Evolutionary conservation across 2,113 vertebrate species (phyloP).

Genomic region (Mormyrus iriodes): DNA sequence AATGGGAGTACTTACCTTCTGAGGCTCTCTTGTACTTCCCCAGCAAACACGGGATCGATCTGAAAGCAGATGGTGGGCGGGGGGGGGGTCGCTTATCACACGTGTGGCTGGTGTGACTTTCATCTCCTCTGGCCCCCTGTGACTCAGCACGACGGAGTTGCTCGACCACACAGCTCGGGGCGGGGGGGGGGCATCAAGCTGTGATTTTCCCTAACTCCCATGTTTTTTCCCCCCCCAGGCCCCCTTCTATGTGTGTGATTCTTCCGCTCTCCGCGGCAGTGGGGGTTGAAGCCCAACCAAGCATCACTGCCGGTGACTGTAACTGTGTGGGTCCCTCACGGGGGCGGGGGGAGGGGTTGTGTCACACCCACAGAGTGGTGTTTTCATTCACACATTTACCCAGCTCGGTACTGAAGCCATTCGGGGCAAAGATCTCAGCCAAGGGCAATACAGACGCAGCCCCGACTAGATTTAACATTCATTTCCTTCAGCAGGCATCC

Average conservation of each 20-base stretch:
- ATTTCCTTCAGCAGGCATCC: not conserved
- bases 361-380: not conserved
- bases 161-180: not conserved
- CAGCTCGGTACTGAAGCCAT: not conserved
- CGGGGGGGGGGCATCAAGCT: not conserved
- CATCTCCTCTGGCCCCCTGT: not conserved
- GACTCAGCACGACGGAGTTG: not conserved
- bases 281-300: not conserved
- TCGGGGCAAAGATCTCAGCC: not conserved
- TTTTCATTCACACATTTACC: not conserved
- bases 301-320: not conserved
- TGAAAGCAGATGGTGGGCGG: constrained; percentile 37
- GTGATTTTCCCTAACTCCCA: not conserved
- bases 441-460: too few relatives aligned
- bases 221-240: not conserved
- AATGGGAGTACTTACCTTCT: constrained; percentile 61
- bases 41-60: constrained; percentile 74
- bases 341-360: not conserved
- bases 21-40: constrained; percentile 69
- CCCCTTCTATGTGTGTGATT: too few relatives aligned
- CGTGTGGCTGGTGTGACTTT: constrained; percentile 3
- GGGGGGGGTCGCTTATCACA: not conserved
- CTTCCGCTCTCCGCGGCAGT: not conserved
- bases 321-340: not conserved
- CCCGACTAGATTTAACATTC: not conserved